Base-by-base conservation (phyloP, 2,113 vertebrate species). In the Melanerpes formicivorus region DNA sequence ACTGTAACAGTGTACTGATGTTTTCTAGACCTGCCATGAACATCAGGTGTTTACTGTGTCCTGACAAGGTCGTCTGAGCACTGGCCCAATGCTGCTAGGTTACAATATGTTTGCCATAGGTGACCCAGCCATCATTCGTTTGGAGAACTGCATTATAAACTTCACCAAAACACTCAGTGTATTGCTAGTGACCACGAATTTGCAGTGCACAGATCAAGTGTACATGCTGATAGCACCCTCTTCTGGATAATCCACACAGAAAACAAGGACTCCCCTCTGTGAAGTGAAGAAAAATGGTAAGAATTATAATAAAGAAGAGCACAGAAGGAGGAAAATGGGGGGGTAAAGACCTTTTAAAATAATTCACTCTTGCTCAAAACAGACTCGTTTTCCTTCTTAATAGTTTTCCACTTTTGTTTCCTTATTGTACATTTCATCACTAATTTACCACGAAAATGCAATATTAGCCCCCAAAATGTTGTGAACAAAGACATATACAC, bases 171-270 rank as follows among this genome's bases (percentile, higher is more conserved):
- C 12, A 7, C 19, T 65, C 52, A 69, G 14, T 77, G 88, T 85
- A 18, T 67, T 80, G 56, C 55, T 87, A 88, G 86, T 37, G 14
- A 73, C 32, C 66, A 14, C 37, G 56, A 70, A 62, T 62, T 78
- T 93, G 21, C 52, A 54, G 32, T 9, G 26, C 46, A 15, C 8
- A 42, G 34, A 67, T 52, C 42, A 83, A 71, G 71, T 71, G 60
- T 22, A 27, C 14, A 71, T 76, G 79, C 27, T 23, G 16, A 87
- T 26, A 58, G 91, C 94, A 94, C 91, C 94, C 91, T 85, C 89
- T 96, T 93, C 92, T 96, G 96, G 93, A 79, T 76, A 67, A 85
- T 21, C 16, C 16, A 85, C 34, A 72, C 11, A 64, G 56, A 90
- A 87, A 76, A 70, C 25, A 70, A 88, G 12, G 72, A n/a, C 12